These are phyloP conservation scores for Pemphigus obesinymphae DNA, from an alignment of 1,140 invertebrate genomes.

Conservation along the genomic window DNA sequence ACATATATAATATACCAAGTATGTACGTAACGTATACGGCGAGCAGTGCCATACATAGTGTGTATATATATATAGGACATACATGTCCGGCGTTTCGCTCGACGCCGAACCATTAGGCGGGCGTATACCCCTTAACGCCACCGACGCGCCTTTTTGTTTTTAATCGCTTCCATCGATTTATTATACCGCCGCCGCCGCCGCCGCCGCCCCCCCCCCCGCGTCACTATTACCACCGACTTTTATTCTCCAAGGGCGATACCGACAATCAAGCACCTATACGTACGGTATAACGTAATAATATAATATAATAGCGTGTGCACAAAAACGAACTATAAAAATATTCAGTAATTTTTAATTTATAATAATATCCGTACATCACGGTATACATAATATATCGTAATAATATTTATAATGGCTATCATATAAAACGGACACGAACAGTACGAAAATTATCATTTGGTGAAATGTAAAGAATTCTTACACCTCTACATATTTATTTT, in stretches of 20 bases:
- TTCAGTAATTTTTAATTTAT: neutral
- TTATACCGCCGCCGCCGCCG: neutral
- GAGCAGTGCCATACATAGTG: neutral
- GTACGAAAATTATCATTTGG: too few species aligned
- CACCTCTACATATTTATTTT: too few species aligned
- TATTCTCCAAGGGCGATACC: neutral
- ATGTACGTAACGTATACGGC: neutral
- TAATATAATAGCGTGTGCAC: neutral
- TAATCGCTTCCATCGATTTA: slow-evolving; percentile 21
- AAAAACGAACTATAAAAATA: too few species aligned
- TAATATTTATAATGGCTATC: too few species aligned
- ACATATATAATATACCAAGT: too few species aligned
- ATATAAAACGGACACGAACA: too few species aligned
- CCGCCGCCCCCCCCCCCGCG: neutral
- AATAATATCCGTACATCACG: too few species aligned
- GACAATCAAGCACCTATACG: neutral
- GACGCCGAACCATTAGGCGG: neutral
- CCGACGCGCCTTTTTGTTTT: neutral
- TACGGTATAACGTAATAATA: too few species aligned
- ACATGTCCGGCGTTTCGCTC: neutral
- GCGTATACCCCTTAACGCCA: neutral
- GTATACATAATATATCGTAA: too few species aligned
- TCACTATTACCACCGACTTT: neutral
- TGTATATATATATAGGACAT: neutral
- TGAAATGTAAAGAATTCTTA: too few species aligned